Conservation (phyloP, 2,797 vertebrate genomes). For the Clarias platycephalus region DNA sequence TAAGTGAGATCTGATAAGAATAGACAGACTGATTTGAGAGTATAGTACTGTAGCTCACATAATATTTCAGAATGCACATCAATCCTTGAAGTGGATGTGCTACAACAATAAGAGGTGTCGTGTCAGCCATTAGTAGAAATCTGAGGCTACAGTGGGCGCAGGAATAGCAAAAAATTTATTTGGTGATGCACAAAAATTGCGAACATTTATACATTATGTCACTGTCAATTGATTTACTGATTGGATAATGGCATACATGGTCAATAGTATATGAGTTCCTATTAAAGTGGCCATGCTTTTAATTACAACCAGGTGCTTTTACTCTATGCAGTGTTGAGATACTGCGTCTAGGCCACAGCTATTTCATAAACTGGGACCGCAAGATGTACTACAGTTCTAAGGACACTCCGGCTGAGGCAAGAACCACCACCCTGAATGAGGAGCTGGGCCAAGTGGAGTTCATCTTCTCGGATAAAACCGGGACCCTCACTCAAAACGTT, state of each 20-base stretch:
- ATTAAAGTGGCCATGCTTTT: not conserved
- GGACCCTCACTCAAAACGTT: conserved; percentile 76
- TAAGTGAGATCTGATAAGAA: not conserved
- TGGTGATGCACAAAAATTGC: no score
- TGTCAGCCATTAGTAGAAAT: not conserved
- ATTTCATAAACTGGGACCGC: conserved; percentile 78
- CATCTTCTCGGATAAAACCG: conserved; percentile 78
- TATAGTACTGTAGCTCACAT: not conserved
- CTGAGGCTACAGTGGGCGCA: not conserved
- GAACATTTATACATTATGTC: not conserved
- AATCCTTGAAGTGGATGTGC: not conserved
- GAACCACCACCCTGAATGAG: conserved; percentile 74
- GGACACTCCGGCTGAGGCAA: conserved; percentile 69
- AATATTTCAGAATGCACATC: not conserved
- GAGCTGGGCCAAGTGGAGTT: conserved; percentile 76
- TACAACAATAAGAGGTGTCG: not conserved
- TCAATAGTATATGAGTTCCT: not conserved
- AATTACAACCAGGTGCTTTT: not conserved
- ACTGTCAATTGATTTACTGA: not conserved
- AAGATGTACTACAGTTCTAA: conserved; percentile 71
- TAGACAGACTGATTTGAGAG: not conserved
- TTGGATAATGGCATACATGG: not conserved
- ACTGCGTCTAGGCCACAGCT: conserved; percentile 72
- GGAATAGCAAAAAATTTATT: no score
- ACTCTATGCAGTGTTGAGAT: conserved; percentile 54